Conservation (phyloP, 2,113 vertebrate genomes). For the Salvator merianae region DNA sequence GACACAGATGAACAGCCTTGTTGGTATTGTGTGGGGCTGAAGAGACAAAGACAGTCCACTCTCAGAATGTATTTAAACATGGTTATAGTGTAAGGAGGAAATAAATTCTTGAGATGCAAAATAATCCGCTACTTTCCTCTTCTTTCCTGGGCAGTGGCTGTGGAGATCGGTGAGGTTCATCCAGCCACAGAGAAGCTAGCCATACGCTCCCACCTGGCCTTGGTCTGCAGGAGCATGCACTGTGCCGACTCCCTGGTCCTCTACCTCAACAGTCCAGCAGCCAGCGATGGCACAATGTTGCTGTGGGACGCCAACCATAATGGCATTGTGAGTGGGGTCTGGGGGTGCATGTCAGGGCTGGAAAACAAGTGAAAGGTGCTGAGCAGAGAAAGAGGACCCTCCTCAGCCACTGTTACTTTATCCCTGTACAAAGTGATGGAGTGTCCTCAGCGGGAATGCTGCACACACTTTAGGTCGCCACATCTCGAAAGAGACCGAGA, state of each 20-base stretch:
- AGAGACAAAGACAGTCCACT: not conserved
- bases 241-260: conserved; percentile 81
- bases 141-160: conserved; percentile 40
- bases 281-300: conserved; percentile 80
- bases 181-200: conserved; percentile 78
- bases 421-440: no score
- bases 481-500: no score
- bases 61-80: not conserved
- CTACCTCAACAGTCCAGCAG: conserved; percentile 80
- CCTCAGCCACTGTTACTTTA: no score
- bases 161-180: conserved; percentile 74
- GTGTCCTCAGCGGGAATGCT: no score
- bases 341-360: not conserved
- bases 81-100: not conserved
- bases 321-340: conserved; percentile 72
- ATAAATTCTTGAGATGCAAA: not conserved
- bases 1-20: not conserved
- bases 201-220: conserved; percentile 79
- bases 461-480: no score
- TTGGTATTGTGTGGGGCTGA: not conserved
- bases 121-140: not conserved
- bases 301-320: conserved; percentile 82
- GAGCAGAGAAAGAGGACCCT: not conserved
- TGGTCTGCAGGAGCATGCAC: conserved; percentile 80
- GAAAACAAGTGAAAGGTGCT: not conserved